These are phyloP conservation scores for Tetramorium bicarinatum DNA, from an alignment of 2,888 invertebrate genomes.

Conservation along the genomic window DNA sequence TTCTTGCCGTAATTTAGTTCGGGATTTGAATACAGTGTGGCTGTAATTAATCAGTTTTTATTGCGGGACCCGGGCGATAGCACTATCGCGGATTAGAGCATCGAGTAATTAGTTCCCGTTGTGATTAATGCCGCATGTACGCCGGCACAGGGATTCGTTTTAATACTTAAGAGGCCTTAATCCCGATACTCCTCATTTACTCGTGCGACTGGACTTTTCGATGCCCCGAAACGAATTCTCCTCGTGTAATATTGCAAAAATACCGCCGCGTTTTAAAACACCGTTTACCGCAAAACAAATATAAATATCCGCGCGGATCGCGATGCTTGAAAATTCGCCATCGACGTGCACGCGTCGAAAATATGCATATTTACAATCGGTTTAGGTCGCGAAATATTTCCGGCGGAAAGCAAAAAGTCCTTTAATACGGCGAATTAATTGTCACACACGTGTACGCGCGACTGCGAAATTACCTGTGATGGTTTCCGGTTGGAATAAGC, in stretches of 20 bases:
- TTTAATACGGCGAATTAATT: constrained; percentile 24
- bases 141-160: constrained; percentile 35
- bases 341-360: background rate
- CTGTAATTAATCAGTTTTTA: constrained; percentile 57
- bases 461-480: constrained; percentile 5
- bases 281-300: constrained; percentile 8
- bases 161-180: constrained; percentile 42
- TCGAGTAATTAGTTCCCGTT: constrained; percentile 54
- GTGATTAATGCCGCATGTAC: constrained; percentile 43
- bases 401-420: background rate
- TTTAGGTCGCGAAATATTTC: constrained; percentile 31
- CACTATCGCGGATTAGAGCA: constrained; percentile 50
- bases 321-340: constrained; percentile 18
- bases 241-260: background rate
- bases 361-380: constrained; percentile 43
- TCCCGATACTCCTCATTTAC: constrained; percentile 40
- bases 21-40: constrained; percentile 53
- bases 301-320: background rate
- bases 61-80: constrained; percentile 34
- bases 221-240: background rate
- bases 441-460: background rate
- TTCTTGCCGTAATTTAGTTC: constrained; percentile 50
- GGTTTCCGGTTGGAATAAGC: background rate
- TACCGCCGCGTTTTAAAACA: background rate
- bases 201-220: constrained; percentile 20